Conservation (phyloP, 2,888 invertebrate species). For the Electrophaes corylata region DNA sequence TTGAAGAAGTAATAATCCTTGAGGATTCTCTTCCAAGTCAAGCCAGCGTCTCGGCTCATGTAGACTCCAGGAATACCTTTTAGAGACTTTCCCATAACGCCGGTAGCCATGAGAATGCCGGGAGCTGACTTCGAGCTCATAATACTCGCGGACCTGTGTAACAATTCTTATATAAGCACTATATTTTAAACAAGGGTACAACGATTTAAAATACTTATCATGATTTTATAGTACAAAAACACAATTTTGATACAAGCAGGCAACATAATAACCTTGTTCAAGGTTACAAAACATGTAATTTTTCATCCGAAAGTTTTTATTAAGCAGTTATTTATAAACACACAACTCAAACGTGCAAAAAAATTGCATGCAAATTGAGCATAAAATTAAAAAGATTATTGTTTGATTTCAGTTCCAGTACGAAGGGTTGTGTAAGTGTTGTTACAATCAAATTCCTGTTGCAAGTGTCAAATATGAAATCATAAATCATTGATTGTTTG, state of each 20-base stretch:
- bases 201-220: no score
- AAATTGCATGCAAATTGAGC: neutral
- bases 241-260: neutral
- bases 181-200: no score
- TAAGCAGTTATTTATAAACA: neutral
- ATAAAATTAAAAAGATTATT: neutral
- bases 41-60: constrained; percentile 67
- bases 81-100: constrained; percentile 89
- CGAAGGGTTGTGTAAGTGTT: no score
- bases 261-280: neutral
- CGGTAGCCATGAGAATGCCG: constrained; percentile 89
- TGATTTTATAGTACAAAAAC: neutral
- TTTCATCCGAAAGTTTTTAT: neutral
- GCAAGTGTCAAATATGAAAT: no score
- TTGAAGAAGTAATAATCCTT: constrained; percentile 92
- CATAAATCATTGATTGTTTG: no score
- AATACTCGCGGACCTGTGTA: constrained; percentile 87
- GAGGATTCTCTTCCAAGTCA: constrained; percentile 69
- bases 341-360: neutral
- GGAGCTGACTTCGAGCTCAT: constrained; percentile 94
- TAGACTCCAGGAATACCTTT: constrained; percentile 92
- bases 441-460: no score
- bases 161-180: no score
- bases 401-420: no score
- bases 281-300: neutral